Evolutionary conservation across 2,888 invertebrate genomes (phyloP).

Genomic region (Drosophila austrosaltans): DNA sequence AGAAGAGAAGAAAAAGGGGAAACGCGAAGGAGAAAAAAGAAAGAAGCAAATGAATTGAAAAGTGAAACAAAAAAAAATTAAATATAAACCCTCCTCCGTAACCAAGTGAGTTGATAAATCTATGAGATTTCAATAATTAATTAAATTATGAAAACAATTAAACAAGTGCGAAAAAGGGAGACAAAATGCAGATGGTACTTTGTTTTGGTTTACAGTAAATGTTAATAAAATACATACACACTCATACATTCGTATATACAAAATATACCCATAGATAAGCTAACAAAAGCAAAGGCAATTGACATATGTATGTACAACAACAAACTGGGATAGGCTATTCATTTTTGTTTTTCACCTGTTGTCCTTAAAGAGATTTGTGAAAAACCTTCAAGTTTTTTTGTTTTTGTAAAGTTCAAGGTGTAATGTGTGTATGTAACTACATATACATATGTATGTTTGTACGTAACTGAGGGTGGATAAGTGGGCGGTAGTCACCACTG

Average conservation of each 20-base stretch:
- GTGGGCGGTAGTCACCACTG: not conserved
- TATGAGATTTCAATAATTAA: not conserved
- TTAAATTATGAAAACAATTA: not conserved
- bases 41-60: not conserved
- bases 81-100: not conserved
- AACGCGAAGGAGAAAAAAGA: conserved; percentile 5
- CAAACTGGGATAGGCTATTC: no score
- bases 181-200: conserved; percentile 10
- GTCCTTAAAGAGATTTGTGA: conserved; percentile 3
- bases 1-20: not conserved
- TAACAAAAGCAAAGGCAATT: conserved; percentile 20
- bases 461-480: not conserved
- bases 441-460: not conserved
- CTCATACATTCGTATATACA: not conserved
- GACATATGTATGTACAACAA: not conserved
- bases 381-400: not conserved
- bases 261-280: conserved; percentile 29
- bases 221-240: conserved; percentile 15
- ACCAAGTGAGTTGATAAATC: conserved; percentile 15
- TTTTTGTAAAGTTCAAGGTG: conserved; percentile 10
- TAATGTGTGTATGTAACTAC: not conserved
- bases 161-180: conserved; percentile 19
- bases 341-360: conserved; percentile 2
- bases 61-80: not conserved
- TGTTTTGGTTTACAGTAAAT: conserved; percentile 3